Evolutionary conservation across 2,797 vertebrate genomes (phyloP), one percentile per base, ranked within the genome.

Genomic region (Clarias laeviceps): DNA sequence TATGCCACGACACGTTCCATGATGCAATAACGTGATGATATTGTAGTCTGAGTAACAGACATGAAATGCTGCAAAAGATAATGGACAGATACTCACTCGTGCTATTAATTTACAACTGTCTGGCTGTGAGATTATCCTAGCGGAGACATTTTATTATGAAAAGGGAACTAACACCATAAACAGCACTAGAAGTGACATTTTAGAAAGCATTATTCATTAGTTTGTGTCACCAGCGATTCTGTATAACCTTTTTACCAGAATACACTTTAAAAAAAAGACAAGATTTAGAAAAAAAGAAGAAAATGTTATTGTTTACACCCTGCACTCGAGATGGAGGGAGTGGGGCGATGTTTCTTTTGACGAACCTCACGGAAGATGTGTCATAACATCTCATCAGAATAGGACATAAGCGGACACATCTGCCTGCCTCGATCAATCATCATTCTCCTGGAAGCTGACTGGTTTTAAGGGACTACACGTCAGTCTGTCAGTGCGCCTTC

Each of bases 341-440:
- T 45, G 59, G 14, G 57, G 56, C 76, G 61, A 79, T 45, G 64
- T 80, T 80, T 64, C 17, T 22, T 64, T 45, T 45, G 61, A 64
- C 57, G 64, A 65, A 80, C 17, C 24, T 8, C 59, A 80, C 4
- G 24, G 61, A 80, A 50, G 27, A 65, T 50, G 37, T 50, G 62
- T 80, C 61, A 80, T 29, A 80, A 80, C 34, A 65, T 65, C 22
- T 80, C 61, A 64, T 45, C n/a, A 80, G 59, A 65, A 40, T n/a
- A 61, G 59, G 18, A 80, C 61, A 64, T 24, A 27, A 45, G 57
- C 12, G 59, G 57, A 79, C 77, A 40, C 37, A 11, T 80, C 59
- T 80, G 78, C 78, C 57, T 80, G 61, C 61, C 57, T 65, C 24
- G 45, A n/a, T 64, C 77, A n/a, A 80, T 27, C 78, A 64, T 4